phyloP scores from a whole-genome alignment of 2,888 invertebrate genomes.

The Eupithecia exiguata region DNA sequence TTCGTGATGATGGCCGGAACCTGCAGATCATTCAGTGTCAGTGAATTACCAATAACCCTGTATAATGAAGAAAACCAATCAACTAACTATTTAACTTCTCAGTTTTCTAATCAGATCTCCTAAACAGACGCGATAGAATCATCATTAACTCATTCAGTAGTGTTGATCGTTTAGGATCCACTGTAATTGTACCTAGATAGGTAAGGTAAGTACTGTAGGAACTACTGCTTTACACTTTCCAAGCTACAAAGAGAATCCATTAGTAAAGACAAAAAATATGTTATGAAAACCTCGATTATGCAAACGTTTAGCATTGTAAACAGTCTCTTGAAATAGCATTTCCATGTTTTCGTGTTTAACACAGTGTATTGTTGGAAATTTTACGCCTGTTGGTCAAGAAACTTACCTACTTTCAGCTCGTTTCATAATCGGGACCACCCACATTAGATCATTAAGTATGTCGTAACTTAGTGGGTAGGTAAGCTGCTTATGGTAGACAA shows the following conservation, averaged over 20 bases:
- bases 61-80: no score
- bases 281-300: constrained; percentile 21
- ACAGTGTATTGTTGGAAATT: constrained; percentile 23
- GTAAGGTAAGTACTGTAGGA: not conserved
- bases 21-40: no score
- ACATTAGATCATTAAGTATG: constrained; percentile 25
- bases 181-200: not conserved
- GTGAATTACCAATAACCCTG: no score
- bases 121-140: not conserved
- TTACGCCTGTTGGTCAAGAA: constrained; percentile 33
- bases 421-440: constrained; percentile 27
- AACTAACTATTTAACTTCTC: not conserved
- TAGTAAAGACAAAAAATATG: constrained; percentile 6
- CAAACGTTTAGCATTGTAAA: constrained; percentile 15
- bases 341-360: constrained; percentile 20
- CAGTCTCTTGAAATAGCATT: constrained; percentile 25
- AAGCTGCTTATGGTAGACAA: constrained; percentile 8
- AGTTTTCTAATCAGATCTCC: not conserved
- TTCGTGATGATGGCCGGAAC: no score
- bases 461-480: constrained; percentile 24
- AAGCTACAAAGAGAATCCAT: not conserved
- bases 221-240: not conserved
- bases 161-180: no score
- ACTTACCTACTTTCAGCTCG: constrained; percentile 24
- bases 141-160: not conserved